Evolutionary conservation across 2,888 invertebrate genomes (phyloP), one percentile per base, ranked within the genome.

Genomic region (Protodeltote pygarga): DNA sequence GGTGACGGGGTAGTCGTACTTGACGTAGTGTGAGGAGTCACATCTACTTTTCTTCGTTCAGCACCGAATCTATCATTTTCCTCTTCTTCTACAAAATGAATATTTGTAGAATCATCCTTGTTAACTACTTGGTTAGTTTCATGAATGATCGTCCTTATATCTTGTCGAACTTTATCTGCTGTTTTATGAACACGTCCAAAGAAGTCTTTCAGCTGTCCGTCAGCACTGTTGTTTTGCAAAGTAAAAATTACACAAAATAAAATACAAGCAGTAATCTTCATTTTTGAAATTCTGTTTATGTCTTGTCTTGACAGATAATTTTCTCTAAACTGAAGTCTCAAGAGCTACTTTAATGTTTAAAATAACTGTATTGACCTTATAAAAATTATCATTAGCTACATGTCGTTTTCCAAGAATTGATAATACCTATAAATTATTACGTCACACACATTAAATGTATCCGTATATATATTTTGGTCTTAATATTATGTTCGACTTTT

Each of bases 361-460:
- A 81, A 82, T 83, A 81, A 74, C 77, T 50, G 52, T 15, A 39
- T 29, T 77, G 69, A 76, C 77, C 78, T 70, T 52, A 58, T 71
- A 40, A 55, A 54, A 54, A 42, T 66, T 70, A 76, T 76, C 74
- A 37, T 33, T 13, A 29, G 9, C 8, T 9, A n/a, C 19, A 17
- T 48, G 48, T 42, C 33, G 33, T 54, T 42, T 73, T 72, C 72
- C 62, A 40, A 52, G 73, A 67, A 76, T 44, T 45, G 69, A 71
- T 74, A 71, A 49, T 47, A 40, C 32, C 44, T 37, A 53, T 41
- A 39, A 38, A 33, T 37, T 21, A 46, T 37, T 29, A 40, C 35
- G 29, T 34, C 10, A 29, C 37, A 10, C 9, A 28, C 40, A 25
- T 29, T 23, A 14, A 9, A 28, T 10, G 40, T 2, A 5, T 33